phyloP scores from a whole-genome alignment of 2,888 invertebrate genomes.

The Machimus rusticus region DNA sequence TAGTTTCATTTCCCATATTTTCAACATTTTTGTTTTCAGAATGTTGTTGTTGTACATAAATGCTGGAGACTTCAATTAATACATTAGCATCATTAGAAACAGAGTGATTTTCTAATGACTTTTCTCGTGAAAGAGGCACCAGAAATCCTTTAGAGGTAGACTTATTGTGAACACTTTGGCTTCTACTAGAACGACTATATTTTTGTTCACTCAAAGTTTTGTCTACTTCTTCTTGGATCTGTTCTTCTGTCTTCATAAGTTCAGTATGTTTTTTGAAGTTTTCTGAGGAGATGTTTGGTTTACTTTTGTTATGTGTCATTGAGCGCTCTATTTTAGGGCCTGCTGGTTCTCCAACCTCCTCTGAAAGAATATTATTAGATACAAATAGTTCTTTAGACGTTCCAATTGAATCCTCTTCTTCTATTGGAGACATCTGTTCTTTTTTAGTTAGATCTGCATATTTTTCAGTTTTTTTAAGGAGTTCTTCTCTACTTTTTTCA shows the following conservation, averaged over 20 bases:
- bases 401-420: background rate
- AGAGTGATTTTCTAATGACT: background rate
- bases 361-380: background rate
- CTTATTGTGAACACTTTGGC: background rate
- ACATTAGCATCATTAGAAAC: background rate
- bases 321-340: background rate
- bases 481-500: no score
- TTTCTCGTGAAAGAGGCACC: background rate
- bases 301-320: no score
- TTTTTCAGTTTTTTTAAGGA: no score
- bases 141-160: background rate
- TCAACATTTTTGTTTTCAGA: background rate
- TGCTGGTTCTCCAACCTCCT: background rate
- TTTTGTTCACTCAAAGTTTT: background rate
- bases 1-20: background rate
- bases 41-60: background rate
- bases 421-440: no score
- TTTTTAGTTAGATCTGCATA: no score
- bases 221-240: background rate
- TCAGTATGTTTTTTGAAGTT: no score
- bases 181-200: background rate
- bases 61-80: background rate
- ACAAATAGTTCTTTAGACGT: background rate
- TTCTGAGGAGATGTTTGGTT: background rate
- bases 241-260: background rate